Evolutionary conservation across 1,140 invertebrate genomes (phyloP).

Genomic region (Harpegnathos saltator): DNA sequence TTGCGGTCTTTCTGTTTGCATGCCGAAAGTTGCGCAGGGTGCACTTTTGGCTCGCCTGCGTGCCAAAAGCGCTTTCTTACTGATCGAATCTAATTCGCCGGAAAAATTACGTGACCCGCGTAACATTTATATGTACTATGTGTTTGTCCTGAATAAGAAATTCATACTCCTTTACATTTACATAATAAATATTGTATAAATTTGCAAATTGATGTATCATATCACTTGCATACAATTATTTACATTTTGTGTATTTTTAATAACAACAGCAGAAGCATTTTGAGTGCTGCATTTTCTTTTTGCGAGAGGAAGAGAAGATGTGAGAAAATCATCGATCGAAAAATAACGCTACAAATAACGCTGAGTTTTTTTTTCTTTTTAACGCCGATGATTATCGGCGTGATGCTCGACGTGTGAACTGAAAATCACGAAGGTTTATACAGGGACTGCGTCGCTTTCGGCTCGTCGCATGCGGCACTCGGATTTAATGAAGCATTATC

Average conservation of each 20-base stretch:
- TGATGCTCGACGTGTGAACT: not conserved
- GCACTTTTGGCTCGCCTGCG: not conserved
- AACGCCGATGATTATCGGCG: not conserved
- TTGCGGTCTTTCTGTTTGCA: slow-evolving; percentile 9
- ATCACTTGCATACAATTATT: no score
- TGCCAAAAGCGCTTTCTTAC: not conserved
- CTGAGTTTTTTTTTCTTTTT: no score
- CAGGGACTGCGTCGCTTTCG: slow-evolving; percentile 1
- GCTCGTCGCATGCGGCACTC: slow-evolving; percentile 14
- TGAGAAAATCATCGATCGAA: not conserved
- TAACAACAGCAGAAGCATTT: no score
- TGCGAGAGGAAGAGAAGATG: no score
- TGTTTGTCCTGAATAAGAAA: no score
- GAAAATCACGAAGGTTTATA: slow-evolving; percentile 31
- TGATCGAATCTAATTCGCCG: slow-evolving; percentile 43
- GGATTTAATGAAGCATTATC: slow-evolving; percentile 58
- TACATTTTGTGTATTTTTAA: no score
- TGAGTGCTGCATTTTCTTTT: no score
- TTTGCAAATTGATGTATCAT: no score
- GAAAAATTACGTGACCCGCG: slow-evolving; percentile 34
- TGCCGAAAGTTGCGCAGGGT: slow-evolving; percentile 18
- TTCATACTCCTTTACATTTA: no score
- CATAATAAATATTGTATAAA: no score
- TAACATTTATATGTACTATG: not conserved
- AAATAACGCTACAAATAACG: not conserved